Base-by-base conservation (phyloP, 2,113 vertebrate genomes). In the Rhagologus leucostigma region DNA sequence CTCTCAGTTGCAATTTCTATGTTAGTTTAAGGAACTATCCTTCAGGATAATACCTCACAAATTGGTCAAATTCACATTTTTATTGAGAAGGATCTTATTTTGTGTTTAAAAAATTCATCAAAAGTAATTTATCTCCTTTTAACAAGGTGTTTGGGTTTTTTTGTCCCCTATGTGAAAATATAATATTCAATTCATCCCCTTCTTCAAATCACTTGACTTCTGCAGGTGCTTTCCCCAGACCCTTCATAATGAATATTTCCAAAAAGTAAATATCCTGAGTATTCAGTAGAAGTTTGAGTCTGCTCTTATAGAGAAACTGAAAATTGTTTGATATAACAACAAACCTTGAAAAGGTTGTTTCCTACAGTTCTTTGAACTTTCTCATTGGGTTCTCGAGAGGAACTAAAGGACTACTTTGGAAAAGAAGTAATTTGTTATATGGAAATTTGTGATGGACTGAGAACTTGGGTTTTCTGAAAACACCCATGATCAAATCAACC, bases 111-210 rank as follows among this genome's bases (percentile, higher is more conserved):
- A 49, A 13, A 15, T 35, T n/a, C 3, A 33, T 39, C 10, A 62
- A 33, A 41, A 47, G 9, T 70, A 67, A 63, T 18, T 53, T 53
- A 4, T 37, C 3, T 83, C 14, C 13, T n/a, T 65, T 93, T 60
- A 27, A 4, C n/a, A 37, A 41, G 4, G 3, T 65, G 2, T 23
- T 69, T 5, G 7, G 0, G 0, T 1, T 24, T 30, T 39, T 22
- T n/a, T 10, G 4, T 32, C 29, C 3, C 2, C 1, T 37, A 3
- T 37, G 3, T 63, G 35, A 44, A 85, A 63, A 50, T 8, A 7
- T 12, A 30, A 30, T 29, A 19, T 8, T 20, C 29, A 74, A 42
- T 37, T 59, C 6, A 37, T 44, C 1, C 0, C 6, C 6, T 59
- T 30, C 21, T 63, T 69, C 33, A 78, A 44, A 37, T 39, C 15